Evolutionary conservation across 2,797 vertebrate genomes (phyloP), one percentile per base, ranked within the genome.

Genomic region (Ceyx erithaca): DNA sequence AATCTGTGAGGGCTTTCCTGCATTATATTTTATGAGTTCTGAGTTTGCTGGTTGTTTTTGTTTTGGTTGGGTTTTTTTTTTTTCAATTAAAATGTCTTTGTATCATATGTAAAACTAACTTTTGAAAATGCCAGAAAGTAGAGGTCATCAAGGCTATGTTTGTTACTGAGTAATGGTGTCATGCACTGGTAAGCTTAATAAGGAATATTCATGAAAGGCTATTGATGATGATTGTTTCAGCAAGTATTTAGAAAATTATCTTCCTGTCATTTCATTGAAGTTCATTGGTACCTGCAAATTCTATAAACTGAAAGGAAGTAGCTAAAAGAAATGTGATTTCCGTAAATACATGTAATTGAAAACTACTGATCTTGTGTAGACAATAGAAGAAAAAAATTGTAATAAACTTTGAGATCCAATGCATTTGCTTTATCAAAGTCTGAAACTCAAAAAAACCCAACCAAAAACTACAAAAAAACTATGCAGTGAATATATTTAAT

Each of bases 51-150:
- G 54, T 68, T 84, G 37, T 37, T 37, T 37, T 37, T 37, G 37
- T 37, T 37, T 37, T 37, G 37, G 37, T 37, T 12, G 11, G 37
- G 37, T 37, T 12, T 73, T 82, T 72, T 76, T 76, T 16, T 28
- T 89, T 88, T 94, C 64, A 76, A 71, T 72, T 90, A 54, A 72
- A 89, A 58, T 86, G 15, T 69, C 80, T 80, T 71, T 80, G 21
- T 80, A 43, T 90, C 83, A 72, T 61, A 52, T 68, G 57, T 55
- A 90, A 92, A 84, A 70, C 43, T 78, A 46, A 77, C 54, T 75
- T 87, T 43, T 88, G 76, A 85, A 95, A 92, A 93, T 92, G 64
- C 85, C 67, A 86, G 45, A 72, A 88, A 76, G 85, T 33, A 62
- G 67, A 88, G 67, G 73, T 87, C 82, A 85, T 62, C 49, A 73